Evolutionary conservation across 2,888 invertebrate genomes (phyloP).

Genomic region (Flexamia atlantica): DNA sequence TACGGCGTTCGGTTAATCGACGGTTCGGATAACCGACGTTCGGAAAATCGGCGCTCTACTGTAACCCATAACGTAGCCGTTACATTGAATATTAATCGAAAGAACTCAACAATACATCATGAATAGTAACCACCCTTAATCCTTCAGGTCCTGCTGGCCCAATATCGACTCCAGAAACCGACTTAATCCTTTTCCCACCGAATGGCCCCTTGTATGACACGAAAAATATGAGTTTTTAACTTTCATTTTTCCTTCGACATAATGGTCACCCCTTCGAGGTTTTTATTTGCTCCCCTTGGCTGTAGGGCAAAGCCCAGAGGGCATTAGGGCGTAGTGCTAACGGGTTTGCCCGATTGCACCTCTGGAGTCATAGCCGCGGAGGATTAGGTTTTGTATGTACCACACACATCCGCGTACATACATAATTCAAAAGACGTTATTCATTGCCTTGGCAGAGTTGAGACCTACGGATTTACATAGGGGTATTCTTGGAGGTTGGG

Average conservation of each 20-base stretch:
- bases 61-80: background rate
- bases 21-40: too few relatives aligned
- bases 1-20: too few relatives aligned
- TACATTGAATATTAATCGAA: background rate
- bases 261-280: background rate
- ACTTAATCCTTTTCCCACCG: conserved; percentile 18
- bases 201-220: background rate
- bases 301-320: too few relatives aligned
- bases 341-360: conserved; percentile 7
- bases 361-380: background rate
- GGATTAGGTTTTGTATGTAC: conserved; percentile 26
- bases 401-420: conserved; percentile 26
- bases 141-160: background rate
- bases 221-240: background rate
- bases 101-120: background rate
- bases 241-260: background rate
- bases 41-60: too few relatives aligned
- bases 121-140: background rate
- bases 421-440: conserved; percentile 34
- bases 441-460: conserved; percentile 19
- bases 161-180: background rate
- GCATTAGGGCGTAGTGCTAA: too few relatives aligned
- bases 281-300: background rate
- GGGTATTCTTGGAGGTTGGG: background rate
- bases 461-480: background rate